phyloP scores from a whole-genome alignment of 2,888 invertebrate species.

The Odiellus spinosus region DNA sequence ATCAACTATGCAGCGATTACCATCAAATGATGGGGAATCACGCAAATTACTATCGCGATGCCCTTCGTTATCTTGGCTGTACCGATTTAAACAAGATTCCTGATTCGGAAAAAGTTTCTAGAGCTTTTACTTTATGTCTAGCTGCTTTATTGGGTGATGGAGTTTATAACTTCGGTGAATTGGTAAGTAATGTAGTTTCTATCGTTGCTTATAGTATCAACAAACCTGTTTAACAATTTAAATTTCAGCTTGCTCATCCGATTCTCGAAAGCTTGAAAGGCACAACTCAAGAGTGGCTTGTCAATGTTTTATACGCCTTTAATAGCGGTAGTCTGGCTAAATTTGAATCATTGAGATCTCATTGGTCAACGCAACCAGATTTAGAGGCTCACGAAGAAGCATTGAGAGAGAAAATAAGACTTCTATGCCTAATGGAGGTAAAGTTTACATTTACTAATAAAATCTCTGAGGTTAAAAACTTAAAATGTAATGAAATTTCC shows the following conservation, averaged over 20 bases:
- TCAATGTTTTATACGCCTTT: constrained; percentile 68
- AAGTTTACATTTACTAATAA: constrained; percentile 6
- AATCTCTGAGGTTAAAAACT: background rate
- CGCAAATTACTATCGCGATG: constrained; percentile 86
- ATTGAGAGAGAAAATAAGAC: constrained; percentile 77
- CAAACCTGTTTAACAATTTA: background rate
- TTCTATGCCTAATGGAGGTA: constrained; percentile 90
- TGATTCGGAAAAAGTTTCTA: constrained; percentile 36
- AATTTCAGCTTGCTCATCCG: constrained; percentile 81
- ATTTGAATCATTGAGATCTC: constrained; percentile 52
- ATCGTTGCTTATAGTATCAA: background rate
- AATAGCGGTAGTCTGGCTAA: constrained; percentile 65
- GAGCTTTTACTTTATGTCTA: constrained; percentile 78
- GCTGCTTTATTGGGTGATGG: constrained; percentile 88
- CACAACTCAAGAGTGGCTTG: constrained; percentile 67
- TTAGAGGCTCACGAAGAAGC: constrained; percentile 61
- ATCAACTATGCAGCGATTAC: constrained; percentile 78
- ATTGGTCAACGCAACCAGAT: constrained; percentile 60
- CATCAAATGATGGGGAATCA: constrained; percentile 72
- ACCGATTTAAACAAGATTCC: constrained; percentile 50
- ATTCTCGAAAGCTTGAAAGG: constrained; percentile 67
- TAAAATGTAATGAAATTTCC: background rate
- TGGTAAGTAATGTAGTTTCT: constrained; percentile 38
- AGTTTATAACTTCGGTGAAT: constrained; percentile 91
- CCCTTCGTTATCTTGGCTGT: constrained; percentile 60